Percentiles rank a stretch among this genome's conserved stretches.
phyloP scores from a whole-genome alignment of 1,140 invertebrate genomes.

The Archivesica marissinica region DNA sequence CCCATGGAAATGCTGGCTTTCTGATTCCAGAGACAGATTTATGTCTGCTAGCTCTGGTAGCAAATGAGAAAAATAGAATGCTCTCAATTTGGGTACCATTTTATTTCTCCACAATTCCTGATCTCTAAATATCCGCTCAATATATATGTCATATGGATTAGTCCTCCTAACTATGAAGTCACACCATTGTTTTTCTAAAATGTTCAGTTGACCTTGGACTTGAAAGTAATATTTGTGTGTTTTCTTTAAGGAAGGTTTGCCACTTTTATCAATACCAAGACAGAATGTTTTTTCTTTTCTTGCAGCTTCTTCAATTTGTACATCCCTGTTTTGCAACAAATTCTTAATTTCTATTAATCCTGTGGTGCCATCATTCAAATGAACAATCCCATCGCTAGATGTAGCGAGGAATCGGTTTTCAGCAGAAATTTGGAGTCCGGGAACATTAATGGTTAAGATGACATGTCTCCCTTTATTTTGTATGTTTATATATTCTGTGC shows the following conservation, averaged over 20 bases:
- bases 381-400: slow-evolving; percentile 30
- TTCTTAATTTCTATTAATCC: slow-evolving; percentile 28
- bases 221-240: not conserved
- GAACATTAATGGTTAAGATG: too few relatives aligned
- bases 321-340: not conserved
- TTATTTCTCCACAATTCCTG: not conserved
- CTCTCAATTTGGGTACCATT: slow-evolving; percentile 6
- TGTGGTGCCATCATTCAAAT: not conserved
- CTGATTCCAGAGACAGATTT: slow-evolving; percentile 15
- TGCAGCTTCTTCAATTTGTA: not conserved
- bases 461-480: too few relatives aligned
- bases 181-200: slow-evolving; percentile 4
- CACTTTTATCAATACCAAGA: not conserved
- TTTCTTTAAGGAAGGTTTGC: not conserved
- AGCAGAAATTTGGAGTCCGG: too few relatives aligned
- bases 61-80: not conserved
- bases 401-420: too few relatives aligned
- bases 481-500: too few relatives aligned
- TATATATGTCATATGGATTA: slow-evolving; percentile 19
- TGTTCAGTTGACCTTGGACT: slow-evolving; percentile 40
- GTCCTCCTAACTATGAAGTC: slow-evolving; percentile 7
- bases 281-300: not conserved
- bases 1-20: slow-evolving; percentile 12
- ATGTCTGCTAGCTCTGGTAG: slow-evolving; percentile 7
- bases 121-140: not conserved